Base-by-base conservation (phyloP, 2,113 vertebrate genomes). In the Dendropsophus ebraccatus region DNA sequence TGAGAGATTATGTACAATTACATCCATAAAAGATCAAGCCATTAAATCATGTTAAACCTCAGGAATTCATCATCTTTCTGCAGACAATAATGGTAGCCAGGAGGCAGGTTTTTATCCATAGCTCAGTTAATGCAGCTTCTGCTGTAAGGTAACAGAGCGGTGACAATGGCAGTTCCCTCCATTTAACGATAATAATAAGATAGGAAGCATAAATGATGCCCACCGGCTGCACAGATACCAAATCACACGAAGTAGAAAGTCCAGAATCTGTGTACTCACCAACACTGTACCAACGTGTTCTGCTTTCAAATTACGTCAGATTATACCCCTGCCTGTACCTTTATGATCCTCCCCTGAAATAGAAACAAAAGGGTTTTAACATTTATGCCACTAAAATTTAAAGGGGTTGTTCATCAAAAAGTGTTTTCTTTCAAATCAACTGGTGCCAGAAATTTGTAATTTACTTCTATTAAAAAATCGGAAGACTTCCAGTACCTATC, bases 1-100 rank as follows among this genome's bases (percentile, higher is more conserved):
- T 83, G 81, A 73, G 37, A 2, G 69, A 50, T 73, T 58, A 25
- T 58, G 50, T 52, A 32, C 50, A 83, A 83, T 83, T 73, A 41
- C 32, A 70, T 52, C 67, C 58, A 54, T 83, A 58, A 73, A 73
- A 58, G 50, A 58, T 83, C n/a, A 12, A 67, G 45, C 45, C 81
- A 52, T 37, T 82, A 82, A 82, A 70, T 52, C 41, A 16, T 16
- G 30, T 32, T 70, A 82, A 70, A 65, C 14, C 49, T 77, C 30
- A 12, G 75, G 75, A 54, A 77, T 77, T 54, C 75, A 19, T 54
- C 28, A 10, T 50, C 30, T 41, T 79, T 21, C 30, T 32, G 52
- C 50, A 78, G 75, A 56, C 75, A 35, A 54, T 79, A 58, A 35
- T 79, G 28, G 52, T 35, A 11, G 76, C 76, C 21, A 17, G 30